These are phyloP conservation scores for Coleophora deauratella DNA, from an alignment of 2,888 invertebrate genomes.

Conservation along the genomic window DNA sequence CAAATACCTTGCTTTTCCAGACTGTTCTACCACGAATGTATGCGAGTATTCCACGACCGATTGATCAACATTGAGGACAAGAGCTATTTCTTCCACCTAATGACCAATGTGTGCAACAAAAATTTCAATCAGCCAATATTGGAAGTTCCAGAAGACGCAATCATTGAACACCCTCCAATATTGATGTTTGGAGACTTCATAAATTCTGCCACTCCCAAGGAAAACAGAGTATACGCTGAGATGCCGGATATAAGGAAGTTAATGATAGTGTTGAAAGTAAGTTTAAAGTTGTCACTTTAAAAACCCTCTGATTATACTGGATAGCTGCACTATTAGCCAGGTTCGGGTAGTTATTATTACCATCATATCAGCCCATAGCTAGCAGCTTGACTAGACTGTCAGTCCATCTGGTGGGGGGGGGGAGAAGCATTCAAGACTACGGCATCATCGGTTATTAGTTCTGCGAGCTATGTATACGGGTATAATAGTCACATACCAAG, in stretches of 20 bases:
- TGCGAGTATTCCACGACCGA: conserved; percentile 93
- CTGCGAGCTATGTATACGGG: too few species aligned
- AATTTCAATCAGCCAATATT: conserved; percentile 77
- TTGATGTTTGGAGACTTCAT: conserved; percentile 91
- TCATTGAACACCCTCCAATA: conserved; percentile 77
- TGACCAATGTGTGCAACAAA: conserved; percentile 78
- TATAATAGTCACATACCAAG: too few species aligned
- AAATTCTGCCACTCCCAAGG: conserved; percentile 80
- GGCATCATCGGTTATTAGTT: too few species aligned
- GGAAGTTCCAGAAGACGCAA: conserved; percentile 71
- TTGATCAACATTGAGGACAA: conserved; percentile 88
- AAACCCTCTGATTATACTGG: too few species aligned
- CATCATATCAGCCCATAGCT: too few species aligned
- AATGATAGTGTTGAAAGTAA: conserved; percentile 79
- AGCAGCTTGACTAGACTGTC: too few species aligned
- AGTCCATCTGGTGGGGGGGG: too few species aligned
- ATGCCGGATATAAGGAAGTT: conserved; percentile 82
- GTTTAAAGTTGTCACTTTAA: conserved; percentile 8
- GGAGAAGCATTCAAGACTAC: too few species aligned
- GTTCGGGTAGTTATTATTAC: too few species aligned
- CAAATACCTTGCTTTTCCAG: conserved; percentile 45
- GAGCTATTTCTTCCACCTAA: conserved; percentile 82
- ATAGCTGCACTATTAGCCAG: too few species aligned
- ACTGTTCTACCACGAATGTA: conserved; percentile 93
- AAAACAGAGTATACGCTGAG: conserved; percentile 87